phyloP scores from a whole-genome alignment of 2,797 vertebrate species.

The Staurois parvus region DNA sequence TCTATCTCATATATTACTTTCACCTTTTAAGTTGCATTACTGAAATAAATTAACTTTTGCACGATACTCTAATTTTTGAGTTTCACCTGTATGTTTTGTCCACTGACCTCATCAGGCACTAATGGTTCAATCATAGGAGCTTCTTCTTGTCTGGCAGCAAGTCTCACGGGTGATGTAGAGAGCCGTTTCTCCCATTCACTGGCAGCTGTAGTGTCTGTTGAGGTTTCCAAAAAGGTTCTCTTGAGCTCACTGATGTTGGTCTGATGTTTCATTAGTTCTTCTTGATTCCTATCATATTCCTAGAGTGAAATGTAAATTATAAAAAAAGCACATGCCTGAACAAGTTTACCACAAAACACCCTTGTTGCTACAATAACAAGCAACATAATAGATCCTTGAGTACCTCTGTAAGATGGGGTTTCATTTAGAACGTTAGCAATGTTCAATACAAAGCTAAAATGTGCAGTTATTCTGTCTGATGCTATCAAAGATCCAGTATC shows the following conservation, averaged over 20 bases:
- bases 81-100: too few species aligned
- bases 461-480: neutral
- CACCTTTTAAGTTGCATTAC: too few species aligned
- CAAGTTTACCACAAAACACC: neutral
- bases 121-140: constrained; percentile 92
- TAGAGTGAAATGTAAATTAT: constrained; percentile 72
- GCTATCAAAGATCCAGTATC: neutral
- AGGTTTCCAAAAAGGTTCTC: constrained; percentile 93
- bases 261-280: constrained; percentile 91
- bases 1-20: too few species aligned
- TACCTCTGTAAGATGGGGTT: neutral
- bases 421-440: neutral
- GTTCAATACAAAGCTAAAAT: neutral
- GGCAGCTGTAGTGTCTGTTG: constrained; percentile 74
- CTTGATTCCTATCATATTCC: constrained; percentile 86
- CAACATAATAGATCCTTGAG: neutral
- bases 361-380: constrained; percentile 12
- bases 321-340: neutral
- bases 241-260: constrained; percentile 95
- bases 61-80: too few species aligned
- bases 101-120: constrained; percentile 84
- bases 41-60: too few species aligned
- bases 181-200: constrained; percentile 96
- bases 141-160: constrained; percentile 83
- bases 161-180: constrained; percentile 85